Conservation (phyloP, 2,888 invertebrate species). For the Phania funesta region DNA sequence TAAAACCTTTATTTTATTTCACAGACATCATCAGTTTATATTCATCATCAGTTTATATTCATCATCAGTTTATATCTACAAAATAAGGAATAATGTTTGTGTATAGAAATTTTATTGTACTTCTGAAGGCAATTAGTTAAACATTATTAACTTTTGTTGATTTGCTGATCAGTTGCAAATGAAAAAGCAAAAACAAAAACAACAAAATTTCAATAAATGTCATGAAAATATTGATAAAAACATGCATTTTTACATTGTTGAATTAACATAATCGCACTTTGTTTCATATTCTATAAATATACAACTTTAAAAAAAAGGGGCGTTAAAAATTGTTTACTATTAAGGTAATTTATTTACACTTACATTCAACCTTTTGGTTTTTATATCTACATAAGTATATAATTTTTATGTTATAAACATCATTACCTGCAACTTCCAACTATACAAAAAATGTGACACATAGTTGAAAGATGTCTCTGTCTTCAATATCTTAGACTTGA, state of each 20-base stretch:
- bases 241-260: slow-evolving; percentile 13
- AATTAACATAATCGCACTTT: slow-evolving; percentile 31
- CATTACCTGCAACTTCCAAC: no score
- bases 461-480: no score
- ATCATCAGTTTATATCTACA: not conserved
- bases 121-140: slow-evolving; percentile 56
- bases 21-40: no score
- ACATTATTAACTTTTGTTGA: slow-evolving; percentile 55
- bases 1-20: not conserved
- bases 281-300: not conserved
- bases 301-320: not conserved
- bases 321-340: not conserved
- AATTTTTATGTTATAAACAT: not conserved
- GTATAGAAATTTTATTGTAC: not conserved
- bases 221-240: slow-evolving; percentile 35
- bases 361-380: not conserved
- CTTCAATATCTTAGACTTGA: no score
- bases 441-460: no score
- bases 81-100: not conserved
- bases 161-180: slow-evolving; percentile 8
- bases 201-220: slow-evolving; percentile 43
- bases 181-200: not conserved
- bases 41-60: slow-evolving; percentile 7
- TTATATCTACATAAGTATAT: not conserved
- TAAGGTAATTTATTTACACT: not conserved